Base-by-base conservation (phyloP, 2,113 vertebrate species). In the Podocnemis expansa region DNA sequence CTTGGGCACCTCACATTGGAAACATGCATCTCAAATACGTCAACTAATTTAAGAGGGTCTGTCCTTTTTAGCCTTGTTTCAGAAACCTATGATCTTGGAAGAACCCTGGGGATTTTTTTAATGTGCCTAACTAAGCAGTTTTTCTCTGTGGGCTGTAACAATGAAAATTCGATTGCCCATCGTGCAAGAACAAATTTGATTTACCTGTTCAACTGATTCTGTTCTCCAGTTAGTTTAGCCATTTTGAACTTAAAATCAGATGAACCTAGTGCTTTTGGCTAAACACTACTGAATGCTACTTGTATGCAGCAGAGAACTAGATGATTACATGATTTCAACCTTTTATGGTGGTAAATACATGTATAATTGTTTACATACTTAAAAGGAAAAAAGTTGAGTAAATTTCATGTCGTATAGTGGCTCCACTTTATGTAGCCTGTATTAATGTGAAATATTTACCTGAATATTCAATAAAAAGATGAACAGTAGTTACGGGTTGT, bases 381-480 rank as follows among this genome's bases (percentile, higher is more conserved):
- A 97, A 99, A 99, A 99, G 98, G 98, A 99, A 98, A 98, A 99
- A 98, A 98, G 96, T 98, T 98, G 98, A 98, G 98, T 98, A 98
- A 99, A 98, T 98, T 98, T 98, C 98, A 98, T 98, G 98, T 98
- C 97, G 95, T 98, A 97, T 98, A 99, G 98, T 98, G 98, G 98
- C 99, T 99, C 99, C 98, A 99, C 99, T 99, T 99, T 99, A 99
- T 99, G 99, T 99, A 99, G 99, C 99, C 99, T 99, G 99, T 99
- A 99, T 99, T 99, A 99, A 99, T 99, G 99, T 99, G 99, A 99
- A 99, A 99, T 99, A 99, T 99, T 99, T 99, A 99, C 99, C 99
- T 99, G 99, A 99, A 99, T 99, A 99, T 99, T 99, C 99, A 99
- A 99, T 99, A 99, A 99, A 98, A 99, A 98, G 97, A 98, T 94